phyloP scores from a whole-genome alignment of 2,888 invertebrate genomes.

The Halocaridina rubra region DNA sequence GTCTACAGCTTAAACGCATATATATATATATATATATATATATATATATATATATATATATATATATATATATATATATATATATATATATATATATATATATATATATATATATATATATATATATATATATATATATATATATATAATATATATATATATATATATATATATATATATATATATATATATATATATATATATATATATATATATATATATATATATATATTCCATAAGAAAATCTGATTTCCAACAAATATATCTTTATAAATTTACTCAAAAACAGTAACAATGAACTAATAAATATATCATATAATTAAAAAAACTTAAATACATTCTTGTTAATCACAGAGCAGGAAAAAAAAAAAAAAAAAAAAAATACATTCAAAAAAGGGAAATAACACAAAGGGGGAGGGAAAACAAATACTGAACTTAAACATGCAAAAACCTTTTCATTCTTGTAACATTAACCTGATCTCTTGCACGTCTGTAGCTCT shows the following conservation, averaged over 20 bases:
- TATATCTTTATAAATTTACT: not conserved
- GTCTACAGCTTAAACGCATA: not conserved
- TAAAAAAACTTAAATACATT: not conserved
- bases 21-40: not conserved
- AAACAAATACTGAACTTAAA: not conserved
- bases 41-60: conserved; percentile 25
- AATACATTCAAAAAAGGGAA: not conserved
- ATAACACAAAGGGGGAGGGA: not conserved
- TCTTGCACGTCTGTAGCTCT: no score
- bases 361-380: not conserved
- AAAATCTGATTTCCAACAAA: not conserved
- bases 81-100: conserved; percentile 38
- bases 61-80: conserved; percentile 33
- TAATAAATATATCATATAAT: not conserved
- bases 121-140: conserved; percentile 25
- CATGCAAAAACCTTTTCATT: no score
- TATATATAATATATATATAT: conserved; percentile 34
- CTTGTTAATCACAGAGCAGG: no score
- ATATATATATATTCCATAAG: not conserved
- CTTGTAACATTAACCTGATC: no score
- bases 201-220: conserved; percentile 32
- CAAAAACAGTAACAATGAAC: not conserved
- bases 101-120: conserved; percentile 31
- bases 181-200: conserved; percentile 41
- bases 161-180: conserved; percentile 38